A percentile compares a stretch with the other conserved stretches of the same genome.
Evolutionary conservation across 1,140 invertebrate species (phyloP).

Genomic region (Harlomillsia oculata): DNA sequence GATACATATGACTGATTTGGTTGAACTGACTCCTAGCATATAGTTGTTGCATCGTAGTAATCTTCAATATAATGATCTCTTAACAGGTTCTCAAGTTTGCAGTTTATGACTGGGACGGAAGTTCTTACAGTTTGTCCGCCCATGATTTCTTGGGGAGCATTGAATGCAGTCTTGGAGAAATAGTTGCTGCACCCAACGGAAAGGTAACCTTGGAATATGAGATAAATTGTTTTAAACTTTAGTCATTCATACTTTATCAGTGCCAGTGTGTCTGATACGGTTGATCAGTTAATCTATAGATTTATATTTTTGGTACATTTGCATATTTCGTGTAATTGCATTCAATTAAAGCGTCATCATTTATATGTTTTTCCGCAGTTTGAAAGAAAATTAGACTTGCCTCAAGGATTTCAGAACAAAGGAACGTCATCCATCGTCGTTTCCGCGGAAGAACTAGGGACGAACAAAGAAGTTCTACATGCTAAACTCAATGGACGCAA

Average conservation of each 20-base stretch:
- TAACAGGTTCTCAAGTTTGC: slow-evolving; percentile 39
- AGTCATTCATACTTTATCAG: too few species aligned
- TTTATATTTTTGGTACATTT: too few species aligned
- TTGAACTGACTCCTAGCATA: too few species aligned
- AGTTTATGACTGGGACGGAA: slow-evolving; percentile 39
- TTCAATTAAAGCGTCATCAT: too few species aligned
- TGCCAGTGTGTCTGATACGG: too few species aligned
- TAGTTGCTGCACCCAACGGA: slow-evolving; percentile 33
- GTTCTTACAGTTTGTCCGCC: slow-evolving; percentile 30
- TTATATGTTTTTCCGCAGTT: slow-evolving; percentile 9
- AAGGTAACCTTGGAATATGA: slow-evolving; percentile 32
- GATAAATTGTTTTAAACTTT: too few species aligned
- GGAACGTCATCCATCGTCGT: slow-evolving; percentile 40
- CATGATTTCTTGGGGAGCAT: slow-evolving; percentile 47
- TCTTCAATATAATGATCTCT: too few species aligned
- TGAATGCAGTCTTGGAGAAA: slow-evolving; percentile 35
- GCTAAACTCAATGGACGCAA: slow-evolving; percentile 44
- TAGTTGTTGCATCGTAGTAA: too few species aligned
- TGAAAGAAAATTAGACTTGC: slow-evolving; percentile 27
- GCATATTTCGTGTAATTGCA: too few species aligned
- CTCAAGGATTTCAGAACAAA: slow-evolving; percentile 22
- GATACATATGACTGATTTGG: too few species aligned
- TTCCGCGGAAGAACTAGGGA: slow-evolving; percentile 44
- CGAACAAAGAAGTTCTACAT: slow-evolving; percentile 44
- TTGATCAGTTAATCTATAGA: too few species aligned